Percentiles rank a stretch among this genome's conserved stretches.
These are phyloP conservation scores for Xanthia togata DNA, from an alignment of 2,888 invertebrate genomes.

Conservation along the genomic window DNA sequence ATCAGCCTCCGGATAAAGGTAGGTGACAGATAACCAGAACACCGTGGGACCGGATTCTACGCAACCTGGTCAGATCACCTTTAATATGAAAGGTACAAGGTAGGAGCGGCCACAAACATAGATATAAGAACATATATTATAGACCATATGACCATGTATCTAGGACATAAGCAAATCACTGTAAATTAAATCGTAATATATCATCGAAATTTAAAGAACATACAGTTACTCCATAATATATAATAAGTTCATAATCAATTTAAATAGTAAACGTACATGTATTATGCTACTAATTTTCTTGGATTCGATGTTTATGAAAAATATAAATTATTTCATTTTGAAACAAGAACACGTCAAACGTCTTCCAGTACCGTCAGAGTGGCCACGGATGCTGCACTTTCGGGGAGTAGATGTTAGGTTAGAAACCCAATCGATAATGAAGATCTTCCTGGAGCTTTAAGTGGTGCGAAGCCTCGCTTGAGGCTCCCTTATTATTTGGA, in stretches of 20 bases:
- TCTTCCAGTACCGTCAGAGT: constrained; percentile 39
- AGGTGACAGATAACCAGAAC: constrained; percentile 49
- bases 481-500: no score
- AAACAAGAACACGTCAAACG: constrained; percentile 22
- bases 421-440: background rate
- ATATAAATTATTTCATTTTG: background rate
- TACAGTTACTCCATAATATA: constrained; percentile 24
- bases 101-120: constrained; percentile 16
- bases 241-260: background rate
- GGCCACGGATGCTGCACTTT: background rate
- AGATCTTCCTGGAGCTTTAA: background rate
- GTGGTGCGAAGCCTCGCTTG: background rate
- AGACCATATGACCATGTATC: background rate
- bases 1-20: background rate
- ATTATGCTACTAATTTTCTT: constrained; percentile 14
- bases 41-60: constrained; percentile 51
- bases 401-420: constrained; percentile 23
- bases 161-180: background rate
- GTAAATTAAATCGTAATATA: background rate
- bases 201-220: background rate
- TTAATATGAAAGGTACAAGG: constrained; percentile 31
- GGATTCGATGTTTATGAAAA: background rate
- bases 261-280: constrained; percentile 5
- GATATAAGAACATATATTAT: background rate
- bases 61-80: constrained; percentile 32